phyloP scores from a whole-genome alignment of 2,113 vertebrate species.

The Scytalopus superciliaris region DNA sequence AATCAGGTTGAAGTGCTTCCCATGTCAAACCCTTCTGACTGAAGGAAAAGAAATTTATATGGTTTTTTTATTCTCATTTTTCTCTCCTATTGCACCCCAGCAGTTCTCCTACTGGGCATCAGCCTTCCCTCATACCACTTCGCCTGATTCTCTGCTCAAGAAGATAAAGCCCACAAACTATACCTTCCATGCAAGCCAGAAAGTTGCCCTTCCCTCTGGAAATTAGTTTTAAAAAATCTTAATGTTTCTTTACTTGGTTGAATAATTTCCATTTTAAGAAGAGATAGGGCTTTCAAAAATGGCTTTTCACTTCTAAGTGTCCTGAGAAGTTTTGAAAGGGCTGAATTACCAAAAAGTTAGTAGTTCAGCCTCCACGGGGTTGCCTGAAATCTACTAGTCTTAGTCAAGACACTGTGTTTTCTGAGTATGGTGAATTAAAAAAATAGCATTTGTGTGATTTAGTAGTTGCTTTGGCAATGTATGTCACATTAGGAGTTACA shows the following conservation, averaged over 20 bases:
- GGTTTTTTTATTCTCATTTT: neutral
- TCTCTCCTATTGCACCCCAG: neutral
- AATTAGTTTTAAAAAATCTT: neutral
- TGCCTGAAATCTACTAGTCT: neutral
- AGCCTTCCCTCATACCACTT: neutral
- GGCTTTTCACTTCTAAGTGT: neutral
- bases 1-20: neutral
- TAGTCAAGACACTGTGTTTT: neutral
- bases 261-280: neutral
- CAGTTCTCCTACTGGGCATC: neutral
- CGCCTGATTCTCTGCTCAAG: neutral
- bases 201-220: neutral
- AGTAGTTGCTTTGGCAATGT: neutral
- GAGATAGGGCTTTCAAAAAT: neutral
- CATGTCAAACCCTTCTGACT: neutral
- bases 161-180: neutral
- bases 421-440: neutral
- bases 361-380: fast-evolving
- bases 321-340: neutral
- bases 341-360: neutral
- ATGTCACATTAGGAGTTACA: neutral
- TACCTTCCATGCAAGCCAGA: neutral
- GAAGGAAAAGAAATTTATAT: neutral
- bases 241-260: neutral
- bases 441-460: neutral